Base-by-base conservation (phyloP, 2,113 vertebrate species). In the Oenanthe melanoleuca region DNA sequence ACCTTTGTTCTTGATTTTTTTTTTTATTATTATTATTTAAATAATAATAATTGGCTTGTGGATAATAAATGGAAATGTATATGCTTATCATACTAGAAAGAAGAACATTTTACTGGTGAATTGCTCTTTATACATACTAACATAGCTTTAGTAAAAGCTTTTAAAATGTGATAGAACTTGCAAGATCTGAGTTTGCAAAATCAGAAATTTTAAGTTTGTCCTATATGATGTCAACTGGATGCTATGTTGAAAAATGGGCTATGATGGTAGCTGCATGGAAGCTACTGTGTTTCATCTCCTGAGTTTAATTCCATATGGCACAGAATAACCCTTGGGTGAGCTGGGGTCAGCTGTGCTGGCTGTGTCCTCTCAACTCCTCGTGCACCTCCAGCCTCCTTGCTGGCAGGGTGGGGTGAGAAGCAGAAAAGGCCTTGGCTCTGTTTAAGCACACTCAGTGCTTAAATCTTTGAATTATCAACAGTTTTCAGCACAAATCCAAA, bases 321-420 rank as follows among this genome's bases (percentile, higher is more conserved):
- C 25, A 77, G 63, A 69, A 31, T 82, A 47, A 31, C 17, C 20
- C 14, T 20, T 61, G 55, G 40, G 14, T 56, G 34, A 42, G 6
- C 3, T 69, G 18, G 16, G n/a, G 40, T 89, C 63, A 75, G 25
- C 63, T 75, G 11, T 63, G 22, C 55, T 42, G 7, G 26, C 34
- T 55, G 26, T 69, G 25, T 28, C 42, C 34, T 14, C 10, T 50
- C 34, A 70, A 1, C 8, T 56, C 34, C 26, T 20, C 42, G 34
- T 42, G 49, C 31, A 24, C 42, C 31, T 53, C 18, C 40, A 69
- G 12, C 56, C 55, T 69, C 42, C 25, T 63, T 0, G 0, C 12
- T 63, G 34, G 31, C 0, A 0, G 63, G 6, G 26, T 61, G 22
- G 14, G 14, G 6, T 61, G 40, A 87, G 64, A 61, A 26, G 45